Evolutionary conservation across 2,888 invertebrate species (phyloP).

Genomic region (Cantharis flavilabris): DNA sequence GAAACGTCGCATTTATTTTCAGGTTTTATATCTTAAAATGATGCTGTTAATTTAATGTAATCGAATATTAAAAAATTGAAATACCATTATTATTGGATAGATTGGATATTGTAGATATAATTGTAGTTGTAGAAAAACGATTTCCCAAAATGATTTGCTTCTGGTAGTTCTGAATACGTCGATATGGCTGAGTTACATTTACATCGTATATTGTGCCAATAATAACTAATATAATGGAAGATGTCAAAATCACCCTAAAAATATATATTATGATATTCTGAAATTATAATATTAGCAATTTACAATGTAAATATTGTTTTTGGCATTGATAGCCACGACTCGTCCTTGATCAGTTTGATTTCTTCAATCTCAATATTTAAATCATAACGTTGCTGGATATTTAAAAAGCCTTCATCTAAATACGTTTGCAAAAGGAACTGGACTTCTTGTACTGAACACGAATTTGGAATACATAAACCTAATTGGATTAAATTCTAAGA

Average conservation of each 20-base stretch:
- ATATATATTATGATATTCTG: neutral
- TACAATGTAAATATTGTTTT: conserved; percentile 51
- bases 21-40: neutral
- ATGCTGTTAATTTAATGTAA: neutral
- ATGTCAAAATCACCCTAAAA: conserved; percentile 39
- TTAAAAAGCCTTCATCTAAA: conserved; percentile 45
- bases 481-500: conserved; percentile 43
- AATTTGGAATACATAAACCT: conserved; percentile 55
- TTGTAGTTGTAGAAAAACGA: neutral
- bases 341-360: conserved; percentile 46
- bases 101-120: neutral
- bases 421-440: conserved; percentile 44
- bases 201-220: conserved; percentile 37
- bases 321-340: conserved; percentile 46
- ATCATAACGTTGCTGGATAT: conserved; percentile 49
- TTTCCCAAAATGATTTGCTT: neutral
- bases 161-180: neutral
- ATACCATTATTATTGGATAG: neutral
- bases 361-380: conserved; percentile 47
- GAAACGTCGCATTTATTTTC: neutral
- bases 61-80: neutral
- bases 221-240: conserved; percentile 42
- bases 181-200: conserved; percentile 18
- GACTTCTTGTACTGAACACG: conserved; percentile 50
- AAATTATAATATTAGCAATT: neutral